These are phyloP conservation scores for Diabrotica undecimpunctata DNA, from an alignment of 1,140 invertebrate species.

Conservation along the genomic window DNA sequence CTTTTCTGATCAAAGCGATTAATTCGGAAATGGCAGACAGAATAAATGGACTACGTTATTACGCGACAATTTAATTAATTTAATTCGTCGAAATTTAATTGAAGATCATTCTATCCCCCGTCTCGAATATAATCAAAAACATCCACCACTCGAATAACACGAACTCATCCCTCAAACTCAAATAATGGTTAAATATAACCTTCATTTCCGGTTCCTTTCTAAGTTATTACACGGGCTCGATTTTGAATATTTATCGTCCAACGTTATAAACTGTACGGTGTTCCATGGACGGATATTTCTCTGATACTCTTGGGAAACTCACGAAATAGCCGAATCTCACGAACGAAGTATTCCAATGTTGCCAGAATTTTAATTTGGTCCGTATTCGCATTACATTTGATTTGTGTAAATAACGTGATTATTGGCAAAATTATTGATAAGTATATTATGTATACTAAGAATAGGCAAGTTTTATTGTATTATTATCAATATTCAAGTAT, in stretches of 20 bases:
- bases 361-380: no score
- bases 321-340: no score
- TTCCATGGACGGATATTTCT: no score
- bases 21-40: not conserved
- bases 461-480: no score
- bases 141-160: not conserved
- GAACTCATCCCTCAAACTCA: not conserved
- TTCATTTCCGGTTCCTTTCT: not conserved
- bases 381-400: no score
- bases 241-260: conserved; percentile 1
- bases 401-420: no score
- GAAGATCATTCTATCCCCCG: not conserved
- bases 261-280: no score
- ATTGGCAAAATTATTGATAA: no score
- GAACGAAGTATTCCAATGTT: no score
- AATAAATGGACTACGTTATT: conserved; percentile 1
- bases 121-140: conserved; percentile 1
- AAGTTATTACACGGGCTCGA: not conserved
- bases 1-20: not conserved
- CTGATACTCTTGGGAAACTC: no score
- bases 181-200: not conserved
- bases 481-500: no score
- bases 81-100: conserved; percentile 3
- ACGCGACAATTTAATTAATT: not conserved
- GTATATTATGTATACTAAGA: no score